Percentiles rank a stretch among this genome's conserved stretches.
phyloP scores from a whole-genome alignment of 2,113 vertebrate species.

The Proteles cristata region DNA sequence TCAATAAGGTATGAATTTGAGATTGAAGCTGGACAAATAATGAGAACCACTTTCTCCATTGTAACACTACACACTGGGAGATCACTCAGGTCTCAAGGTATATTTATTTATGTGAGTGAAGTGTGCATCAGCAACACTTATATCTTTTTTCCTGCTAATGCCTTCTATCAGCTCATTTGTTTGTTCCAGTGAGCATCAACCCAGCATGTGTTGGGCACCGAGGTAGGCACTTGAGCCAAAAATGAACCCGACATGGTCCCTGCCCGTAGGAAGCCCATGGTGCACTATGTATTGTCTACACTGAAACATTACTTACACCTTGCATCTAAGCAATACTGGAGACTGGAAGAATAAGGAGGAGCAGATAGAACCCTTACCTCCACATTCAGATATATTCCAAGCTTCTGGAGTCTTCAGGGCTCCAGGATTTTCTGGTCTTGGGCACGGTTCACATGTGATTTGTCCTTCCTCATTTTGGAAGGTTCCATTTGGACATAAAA shows the following conservation, averaged over 20 bases:
- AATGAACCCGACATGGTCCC: background rate
- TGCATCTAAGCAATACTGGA: background rate
- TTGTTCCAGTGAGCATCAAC: background rate
- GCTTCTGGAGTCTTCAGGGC: slow-evolving; percentile 85
- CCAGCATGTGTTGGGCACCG: background rate
- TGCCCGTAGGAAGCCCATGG: background rate
- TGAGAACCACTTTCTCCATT: background rate
- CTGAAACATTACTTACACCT: background rate
- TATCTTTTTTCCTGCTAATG: background rate
- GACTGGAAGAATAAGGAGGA: background rate
- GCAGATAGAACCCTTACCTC: slow-evolving; percentile 84
- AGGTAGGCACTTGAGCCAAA: background rate
- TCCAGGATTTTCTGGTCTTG: slow-evolving; percentile 85
- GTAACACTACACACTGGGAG: background rate
- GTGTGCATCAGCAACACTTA: background rate
- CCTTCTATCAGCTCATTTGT: background rate
- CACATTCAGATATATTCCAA: slow-evolving; percentile 90
- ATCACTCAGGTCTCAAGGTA: background rate
- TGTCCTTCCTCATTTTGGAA: slow-evolving; percentile 93
- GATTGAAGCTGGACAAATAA: background rate
- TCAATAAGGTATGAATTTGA: slow-evolving; percentile 18
- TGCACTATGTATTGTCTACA: background rate
- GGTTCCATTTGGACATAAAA: slow-evolving; percentile 90
- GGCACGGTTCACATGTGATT: slow-evolving; percentile 90
- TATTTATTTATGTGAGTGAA: background rate